Conservation (phyloP, 1,140 invertebrate genomes). For the Lepidurus arcticus region DNA sequence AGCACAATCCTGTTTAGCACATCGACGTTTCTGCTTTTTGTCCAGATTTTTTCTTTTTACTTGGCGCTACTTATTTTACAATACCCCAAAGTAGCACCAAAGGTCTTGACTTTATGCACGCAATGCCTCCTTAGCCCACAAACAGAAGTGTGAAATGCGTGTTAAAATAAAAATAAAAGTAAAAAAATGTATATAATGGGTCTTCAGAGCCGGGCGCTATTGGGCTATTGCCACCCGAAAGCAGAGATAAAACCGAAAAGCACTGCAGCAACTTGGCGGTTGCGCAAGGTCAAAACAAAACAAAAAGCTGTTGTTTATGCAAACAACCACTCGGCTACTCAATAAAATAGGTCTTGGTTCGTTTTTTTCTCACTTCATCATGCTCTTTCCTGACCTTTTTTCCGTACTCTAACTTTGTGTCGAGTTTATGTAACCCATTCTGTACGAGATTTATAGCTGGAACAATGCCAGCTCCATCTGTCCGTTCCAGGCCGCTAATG, state of each 20-base stretch:
- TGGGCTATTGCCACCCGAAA: background rate
- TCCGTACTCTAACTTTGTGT: background rate
- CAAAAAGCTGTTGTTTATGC: background rate
- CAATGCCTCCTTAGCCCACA: background rate
- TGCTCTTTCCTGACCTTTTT: background rate
- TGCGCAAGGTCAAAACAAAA: background rate
- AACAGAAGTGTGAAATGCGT: background rate
- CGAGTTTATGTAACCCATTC: slow-evolving; percentile 15
- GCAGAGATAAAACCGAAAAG: background rate
- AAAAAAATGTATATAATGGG: background rate
- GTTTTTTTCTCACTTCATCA: slow-evolving; percentile 1
- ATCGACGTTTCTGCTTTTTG: too few species aligned
- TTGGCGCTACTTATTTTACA: too few species aligned
- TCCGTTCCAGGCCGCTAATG: slow-evolving; percentile 13
- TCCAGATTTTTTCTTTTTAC: too few species aligned
- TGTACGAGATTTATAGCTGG: background rate
- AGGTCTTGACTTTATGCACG: background rate
- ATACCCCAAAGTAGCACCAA: too few species aligned
- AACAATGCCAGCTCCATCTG: slow-evolving; percentile 9
- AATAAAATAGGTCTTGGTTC: background rate
- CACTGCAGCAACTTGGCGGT: background rate
- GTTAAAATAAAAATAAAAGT: background rate
- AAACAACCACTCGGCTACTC: background rate
- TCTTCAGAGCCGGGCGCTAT: too few species aligned
- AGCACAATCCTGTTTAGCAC: too few species aligned